A percentile compares a stretch with the other conserved stretches of the same genome.
These are phyloP conservation scores for Trogon surrucura DNA, from an alignment of 2,113 vertebrate species.

Conservation along the genomic window DNA sequence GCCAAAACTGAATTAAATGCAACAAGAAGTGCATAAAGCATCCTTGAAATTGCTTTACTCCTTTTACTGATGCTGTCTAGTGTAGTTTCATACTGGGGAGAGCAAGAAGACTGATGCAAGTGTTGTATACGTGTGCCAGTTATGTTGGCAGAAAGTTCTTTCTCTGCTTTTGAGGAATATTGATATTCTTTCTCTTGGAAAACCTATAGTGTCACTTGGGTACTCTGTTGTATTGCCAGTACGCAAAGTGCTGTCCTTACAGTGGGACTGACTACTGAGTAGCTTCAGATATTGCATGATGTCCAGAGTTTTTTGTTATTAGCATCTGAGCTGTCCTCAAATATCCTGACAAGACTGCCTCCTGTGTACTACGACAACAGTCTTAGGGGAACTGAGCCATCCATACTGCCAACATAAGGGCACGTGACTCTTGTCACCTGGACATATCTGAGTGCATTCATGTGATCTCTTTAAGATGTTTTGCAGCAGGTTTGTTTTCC, in stretches of 20 bases:
- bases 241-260: background rate
- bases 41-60: background rate
- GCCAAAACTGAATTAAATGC: background rate
- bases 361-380: accelerated
- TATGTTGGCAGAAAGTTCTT: background rate
- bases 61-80: background rate
- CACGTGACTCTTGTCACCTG: background rate
- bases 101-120: background rate
- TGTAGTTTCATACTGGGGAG: background rate
- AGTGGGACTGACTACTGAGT: background rate
- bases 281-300: background rate
- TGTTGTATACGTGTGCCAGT: background rate
- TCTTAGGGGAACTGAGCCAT: background rate
- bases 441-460: background rate
- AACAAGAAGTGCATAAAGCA: background rate
- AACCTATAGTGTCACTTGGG: background rate
- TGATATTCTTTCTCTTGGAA: background rate
- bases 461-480: background rate
- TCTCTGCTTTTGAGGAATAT: background rate
- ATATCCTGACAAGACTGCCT: background rate
- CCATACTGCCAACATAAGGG: background rate
- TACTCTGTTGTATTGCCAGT: background rate
- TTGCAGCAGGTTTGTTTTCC: accelerated
- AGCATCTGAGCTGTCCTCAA: background rate
- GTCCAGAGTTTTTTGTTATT: background rate